Base-by-base conservation (phyloP, 2,888 invertebrate genomes). In the Adela reaumurella region DNA sequence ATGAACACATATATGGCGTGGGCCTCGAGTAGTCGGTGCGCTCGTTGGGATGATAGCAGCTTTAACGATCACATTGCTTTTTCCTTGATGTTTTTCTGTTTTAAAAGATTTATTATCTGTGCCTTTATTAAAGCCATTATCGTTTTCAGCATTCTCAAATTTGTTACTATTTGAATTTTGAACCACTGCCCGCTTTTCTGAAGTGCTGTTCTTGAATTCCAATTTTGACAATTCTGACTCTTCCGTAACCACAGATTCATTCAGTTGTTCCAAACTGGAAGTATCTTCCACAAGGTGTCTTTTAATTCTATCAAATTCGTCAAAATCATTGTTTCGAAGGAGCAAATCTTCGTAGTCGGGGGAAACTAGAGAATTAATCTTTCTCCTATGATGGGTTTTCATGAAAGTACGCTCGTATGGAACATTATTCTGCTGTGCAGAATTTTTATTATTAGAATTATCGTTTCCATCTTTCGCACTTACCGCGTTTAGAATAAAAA, bases 391-490 rank as follows among this genome's bases (percentile, higher is more conserved):
- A 41, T 77, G 78, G 48, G 77, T 74, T 61, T 77, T 78, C 1
- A 74, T 77, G 53, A 77, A 78, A 3, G 76, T 74, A 45, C 78
- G 64, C n/a, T 77, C 74, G 57, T 74, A 78, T 1, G 66, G 55
- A 35, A 35, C 35, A 8, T 35, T 35, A 14, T 35, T n/a, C n/a
- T n/a, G n/a, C n/a, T n/a, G n/a, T n/a, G n/a, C n/a, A n/a, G n/a
- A n/a, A n/a, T n/a, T n/a, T n/a, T 3, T 14, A 35, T 35, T 14
- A 8, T 35, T 35, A 3, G 35, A 35, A 14, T 35, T 11, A 3
- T 8, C 14, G n/a, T 35, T 35, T 24, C 8, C 8, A 4, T 24
- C 24, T 24, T 24, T n/a, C n/a, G n/a, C n/a, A n/a, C n/a, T n/a
- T n/a, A n/a, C n/a, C n/a, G n/a, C n/a, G n/a, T n/a, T n/a, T n/a